A percentile compares a stretch with the other conserved stretches of the same genome.
These are phyloP conservation scores for Adelges cooleyi DNA, from an alignment of 1,140 invertebrate species.

Conservation along the genomic window DNA sequence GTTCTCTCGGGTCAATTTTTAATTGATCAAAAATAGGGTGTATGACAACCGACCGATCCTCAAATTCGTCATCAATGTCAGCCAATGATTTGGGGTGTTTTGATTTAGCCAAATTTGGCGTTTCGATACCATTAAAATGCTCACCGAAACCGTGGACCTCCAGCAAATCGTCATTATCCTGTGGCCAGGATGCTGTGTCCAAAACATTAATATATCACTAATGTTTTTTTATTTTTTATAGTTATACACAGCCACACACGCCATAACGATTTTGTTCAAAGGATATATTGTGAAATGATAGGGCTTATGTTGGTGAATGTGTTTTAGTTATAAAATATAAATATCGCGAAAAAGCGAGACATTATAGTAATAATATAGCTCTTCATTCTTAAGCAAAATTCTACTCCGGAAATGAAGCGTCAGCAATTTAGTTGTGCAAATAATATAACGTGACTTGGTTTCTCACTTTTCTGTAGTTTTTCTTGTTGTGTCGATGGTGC, in stretches of 20 bases:
- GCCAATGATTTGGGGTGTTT: conserved; percentile 18
- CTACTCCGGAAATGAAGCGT: conserved; percentile 17
- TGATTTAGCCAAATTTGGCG: conserved; percentile 18
- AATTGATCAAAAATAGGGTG: conserved; percentile 5
- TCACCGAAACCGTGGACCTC: conserved; percentile 15
- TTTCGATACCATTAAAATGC: conserved; percentile 19
- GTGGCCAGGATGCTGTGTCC: conserved; percentile 17
- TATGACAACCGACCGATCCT: conserved; percentile 15
- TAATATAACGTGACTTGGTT: conserved; percentile 16
- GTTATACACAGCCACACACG: conserved; percentile 2
- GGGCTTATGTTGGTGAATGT: neutral
- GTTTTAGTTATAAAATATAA: neutral
- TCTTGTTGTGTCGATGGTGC: conserved; percentile 20
- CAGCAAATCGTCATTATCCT: conserved; percentile 24
- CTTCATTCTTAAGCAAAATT: conserved; percentile 21
- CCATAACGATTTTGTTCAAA: conserved; percentile 1
- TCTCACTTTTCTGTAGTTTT: conserved; percentile 17
- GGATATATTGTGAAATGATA: conserved; percentile 15
- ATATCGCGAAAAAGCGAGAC: conserved; percentile 23
- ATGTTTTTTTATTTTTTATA: conserved; percentile 8
- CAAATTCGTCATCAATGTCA: conserved; percentile 25
- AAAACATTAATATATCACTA: conserved; percentile 7
- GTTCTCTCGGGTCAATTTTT: neutral
- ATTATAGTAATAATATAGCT: conserved; percentile 4
- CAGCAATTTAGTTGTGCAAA: conserved; percentile 11